Conservation (phyloP, 2,113 vertebrate species). For the Anolis carolinensis region DNA sequence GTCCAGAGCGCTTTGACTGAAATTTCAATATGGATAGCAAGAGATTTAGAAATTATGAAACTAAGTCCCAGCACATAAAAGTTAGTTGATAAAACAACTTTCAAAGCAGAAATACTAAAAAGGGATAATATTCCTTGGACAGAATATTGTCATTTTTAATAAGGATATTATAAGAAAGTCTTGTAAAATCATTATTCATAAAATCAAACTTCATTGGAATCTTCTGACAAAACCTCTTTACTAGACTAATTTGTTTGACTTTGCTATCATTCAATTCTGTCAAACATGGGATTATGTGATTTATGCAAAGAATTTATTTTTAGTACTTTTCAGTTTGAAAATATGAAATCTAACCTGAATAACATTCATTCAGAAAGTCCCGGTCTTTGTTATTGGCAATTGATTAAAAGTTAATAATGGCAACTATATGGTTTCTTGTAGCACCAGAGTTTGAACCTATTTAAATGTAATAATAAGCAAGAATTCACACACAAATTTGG, state of each 20-base stretch:
- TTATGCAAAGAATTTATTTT: conserved; percentile 15
- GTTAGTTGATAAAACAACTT: conserved; percentile 4
- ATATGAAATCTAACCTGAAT: not conserved
- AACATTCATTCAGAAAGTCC: not conserved
- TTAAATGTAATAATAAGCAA: not conserved
- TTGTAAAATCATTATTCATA: not conserved
- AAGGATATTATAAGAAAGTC: conserved; percentile 13
- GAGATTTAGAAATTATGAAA: conserved; percentile 59
- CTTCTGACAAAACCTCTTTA: conserved; percentile 30
- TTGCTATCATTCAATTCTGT: conserved; percentile 13
- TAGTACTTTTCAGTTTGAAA: not conserved
- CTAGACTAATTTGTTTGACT: not conserved
- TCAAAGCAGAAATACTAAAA: conserved; percentile 29
- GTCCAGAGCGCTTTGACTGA: not conserved
- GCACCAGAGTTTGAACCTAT: conserved; percentile 51
- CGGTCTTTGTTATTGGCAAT: conserved; percentile 48
- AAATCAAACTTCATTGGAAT: not conserved
- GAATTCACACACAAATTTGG: not conserved
- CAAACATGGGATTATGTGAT: no score
- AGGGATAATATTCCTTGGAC: conserved; percentile 23
- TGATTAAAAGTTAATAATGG: conserved; percentile 46
- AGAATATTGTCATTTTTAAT: conserved; percentile 47
- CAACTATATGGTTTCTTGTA: conserved; percentile 52
- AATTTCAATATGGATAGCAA: conserved; percentile 65
- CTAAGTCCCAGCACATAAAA: conserved; percentile 37